These are phyloP conservation scores for Entomyzon cyanotis DNA, from an alignment of 2,113 vertebrate genomes.

Conservation along the genomic window DNA sequence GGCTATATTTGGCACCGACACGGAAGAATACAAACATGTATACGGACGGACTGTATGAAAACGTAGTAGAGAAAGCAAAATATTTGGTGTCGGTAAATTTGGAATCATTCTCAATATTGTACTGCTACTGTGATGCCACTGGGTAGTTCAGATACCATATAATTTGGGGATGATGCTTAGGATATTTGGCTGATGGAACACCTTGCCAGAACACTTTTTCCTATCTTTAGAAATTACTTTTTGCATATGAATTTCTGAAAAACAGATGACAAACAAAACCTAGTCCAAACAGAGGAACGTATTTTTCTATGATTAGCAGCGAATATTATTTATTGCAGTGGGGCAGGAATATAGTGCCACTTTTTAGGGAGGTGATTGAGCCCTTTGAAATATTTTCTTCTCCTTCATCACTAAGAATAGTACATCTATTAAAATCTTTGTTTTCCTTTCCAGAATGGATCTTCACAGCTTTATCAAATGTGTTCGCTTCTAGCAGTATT, in stretches of 20 bases:
- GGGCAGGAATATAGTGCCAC: background rate
- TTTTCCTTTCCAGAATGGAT: background rate
- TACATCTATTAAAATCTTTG: background rate
- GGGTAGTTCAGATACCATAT: background rate
- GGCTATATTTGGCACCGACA: background rate
- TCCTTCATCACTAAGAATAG: background rate
- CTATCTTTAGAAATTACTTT: background rate
- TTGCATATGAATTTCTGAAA: background rate
- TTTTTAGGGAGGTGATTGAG: background rate
- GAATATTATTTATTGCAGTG: background rate
- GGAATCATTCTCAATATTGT: background rate
- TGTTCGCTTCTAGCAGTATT: background rate
- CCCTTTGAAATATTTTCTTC: background rate
- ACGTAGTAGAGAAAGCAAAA: background rate
- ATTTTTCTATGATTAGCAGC: background rate
- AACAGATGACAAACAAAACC: background rate
- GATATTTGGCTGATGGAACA: background rate
- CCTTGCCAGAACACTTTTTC: background rate
- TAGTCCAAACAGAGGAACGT: background rate
- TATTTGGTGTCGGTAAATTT: background rate
- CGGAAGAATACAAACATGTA: background rate
- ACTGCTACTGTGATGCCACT: background rate
- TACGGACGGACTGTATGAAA: too few species aligned
- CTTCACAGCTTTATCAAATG: background rate
- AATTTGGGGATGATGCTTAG: background rate